Percentiles rank a stretch among this genome's conserved stretches.
phyloP scores from a whole-genome alignment of 2,113 vertebrate species.

The Archocentrus centrarchus region DNA sequence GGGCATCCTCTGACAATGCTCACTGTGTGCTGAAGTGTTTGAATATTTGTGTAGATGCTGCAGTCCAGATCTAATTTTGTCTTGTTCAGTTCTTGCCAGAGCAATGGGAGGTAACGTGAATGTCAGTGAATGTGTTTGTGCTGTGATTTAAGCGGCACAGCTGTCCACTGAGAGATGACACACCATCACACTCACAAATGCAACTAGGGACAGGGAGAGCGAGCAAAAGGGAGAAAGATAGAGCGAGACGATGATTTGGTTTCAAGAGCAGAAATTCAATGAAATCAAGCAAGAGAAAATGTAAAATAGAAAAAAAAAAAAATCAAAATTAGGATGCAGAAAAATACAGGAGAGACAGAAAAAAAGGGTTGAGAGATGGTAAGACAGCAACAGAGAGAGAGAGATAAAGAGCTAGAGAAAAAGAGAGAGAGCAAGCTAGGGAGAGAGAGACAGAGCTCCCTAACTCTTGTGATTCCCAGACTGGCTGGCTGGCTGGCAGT shows the following conservation, averaged over 20 bases:
- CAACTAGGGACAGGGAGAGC: conserved; percentile 51
- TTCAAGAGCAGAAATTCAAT: conserved; percentile 17
- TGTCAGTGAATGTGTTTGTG: conserved; percentile 67
- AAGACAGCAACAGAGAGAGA: conserved; percentile 22
- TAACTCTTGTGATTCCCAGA: conserved; percentile 69
- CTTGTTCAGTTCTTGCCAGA: conserved; percentile 82
- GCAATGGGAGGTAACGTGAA: conserved; percentile 80
- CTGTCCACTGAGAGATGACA: conserved; percentile 86
- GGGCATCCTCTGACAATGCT: conserved; percentile 44
- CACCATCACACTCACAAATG: conserved; percentile 70
- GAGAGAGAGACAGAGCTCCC: conserved; percentile 55
- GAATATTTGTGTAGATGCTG: conserved; percentile 60
- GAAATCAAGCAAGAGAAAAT: background rate
- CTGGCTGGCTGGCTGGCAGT: conserved; percentile 69
- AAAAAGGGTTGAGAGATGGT: conserved; percentile 36
- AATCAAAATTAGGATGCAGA: background rate
- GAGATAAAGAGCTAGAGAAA: conserved; percentile 15
- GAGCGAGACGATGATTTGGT: conserved; percentile 21
- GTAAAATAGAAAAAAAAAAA: background rate
- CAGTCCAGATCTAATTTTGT: conserved; percentile 82
- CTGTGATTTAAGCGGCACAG: conserved; percentile 85
- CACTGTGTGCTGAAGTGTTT: conserved; percentile 30
- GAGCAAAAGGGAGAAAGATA: conserved; percentile 17
- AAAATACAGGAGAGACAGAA: conserved; percentile 34
- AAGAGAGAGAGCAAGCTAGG: conserved; percentile 32